Percentiles rank a stretch among this genome's conserved stretches.
phyloP scores from a whole-genome alignment of 2,888 invertebrate species.

The Sminthurinus aureus region DNA sequence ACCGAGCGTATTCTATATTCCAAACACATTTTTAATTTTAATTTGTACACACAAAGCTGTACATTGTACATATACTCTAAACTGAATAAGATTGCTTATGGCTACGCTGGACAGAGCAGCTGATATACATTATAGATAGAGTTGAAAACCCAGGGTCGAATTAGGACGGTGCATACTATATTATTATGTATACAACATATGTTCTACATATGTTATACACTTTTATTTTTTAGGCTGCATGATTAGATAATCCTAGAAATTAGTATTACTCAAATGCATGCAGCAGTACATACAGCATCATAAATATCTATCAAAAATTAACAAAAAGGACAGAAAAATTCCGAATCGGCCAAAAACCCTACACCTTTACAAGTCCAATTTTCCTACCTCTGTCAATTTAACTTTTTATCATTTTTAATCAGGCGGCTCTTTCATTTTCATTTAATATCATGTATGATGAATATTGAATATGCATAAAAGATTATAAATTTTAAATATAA shows the following conservation, averaged over 20 bases:
- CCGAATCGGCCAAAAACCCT: constrained; percentile 13
- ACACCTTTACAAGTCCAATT: too few relatives aligned
- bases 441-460: too few relatives aligned
- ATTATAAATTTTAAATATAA: too few relatives aligned
- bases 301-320: constrained; percentile 7
- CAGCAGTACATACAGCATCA: not conserved
- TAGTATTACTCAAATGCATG: too few relatives aligned
- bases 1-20: not conserved
- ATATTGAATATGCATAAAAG: too few relatives aligned
- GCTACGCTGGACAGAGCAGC: not conserved
- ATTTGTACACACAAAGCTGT: not conserved
- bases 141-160: not conserved
- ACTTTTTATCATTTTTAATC: too few relatives aligned
- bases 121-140: too few relatives aligned
- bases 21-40: not conserved
- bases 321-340: not conserved
- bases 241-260: too few relatives aligned
- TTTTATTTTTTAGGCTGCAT: not conserved
- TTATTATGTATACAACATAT: not conserved
- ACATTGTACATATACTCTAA: too few relatives aligned
- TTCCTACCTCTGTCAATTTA: too few relatives aligned
- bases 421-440: too few relatives aligned
- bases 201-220: not conserved
- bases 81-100: not conserved
- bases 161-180: not conserved